Percentiles rank a stretch among this genome's conserved stretches.
Evolutionary conservation across 2,113 vertebrate species (phyloP).

Genomic region (Dunckerocampus dactyliophorus): DNA sequence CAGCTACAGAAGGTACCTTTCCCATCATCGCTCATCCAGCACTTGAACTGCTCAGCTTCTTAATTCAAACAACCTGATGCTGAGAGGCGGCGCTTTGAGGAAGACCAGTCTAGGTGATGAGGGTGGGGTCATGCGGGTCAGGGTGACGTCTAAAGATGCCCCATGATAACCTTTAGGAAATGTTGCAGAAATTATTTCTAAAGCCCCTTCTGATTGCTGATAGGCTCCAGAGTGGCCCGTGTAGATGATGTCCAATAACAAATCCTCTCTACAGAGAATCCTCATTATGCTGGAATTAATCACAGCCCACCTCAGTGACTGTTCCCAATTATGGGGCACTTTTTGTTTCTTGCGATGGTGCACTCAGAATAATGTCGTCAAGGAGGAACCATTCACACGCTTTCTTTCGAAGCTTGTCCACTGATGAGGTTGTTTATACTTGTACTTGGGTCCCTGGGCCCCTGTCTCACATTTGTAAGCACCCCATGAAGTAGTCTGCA

Average conservation of each 20-base stretch:
- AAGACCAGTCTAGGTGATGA: conserved; percentile 60
- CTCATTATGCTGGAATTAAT: conserved; percentile 92
- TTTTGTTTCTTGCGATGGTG: conserved; percentile 69
- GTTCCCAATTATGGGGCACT: conserved; percentile 90
- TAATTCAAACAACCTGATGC: conserved; percentile 48
- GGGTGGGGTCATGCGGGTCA: conserved; percentile 79
- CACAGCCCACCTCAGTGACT: conserved; percentile 81
- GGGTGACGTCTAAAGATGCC: conserved; percentile 81
- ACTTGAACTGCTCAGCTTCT: conserved; percentile 19
- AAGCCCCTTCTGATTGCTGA: conserved; percentile 81
- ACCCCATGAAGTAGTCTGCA: conserved; percentile 70
- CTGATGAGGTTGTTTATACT: conserved; percentile 66
- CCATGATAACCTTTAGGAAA: conserved; percentile 93
- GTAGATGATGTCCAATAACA: conserved; percentile 87
- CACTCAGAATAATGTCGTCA: conserved; percentile 46
- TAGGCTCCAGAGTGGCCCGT: conserved; percentile 81
- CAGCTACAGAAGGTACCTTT: conserved; percentile 49
- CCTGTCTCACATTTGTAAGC: conserved; percentile 66
- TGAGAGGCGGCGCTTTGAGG: conserved; percentile 78
- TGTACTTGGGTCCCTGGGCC: conserved; percentile 49
- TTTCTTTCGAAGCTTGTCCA: conserved; percentile 38
- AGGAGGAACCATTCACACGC: conserved; percentile 45
- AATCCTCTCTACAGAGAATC: conserved; percentile 86
- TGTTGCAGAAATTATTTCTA: conserved; percentile 74
- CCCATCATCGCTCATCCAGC: conserved; percentile 40